phyloP scores from a whole-genome alignment of 2,113 vertebrate species.

The Podocnemis expansa region DNA sequence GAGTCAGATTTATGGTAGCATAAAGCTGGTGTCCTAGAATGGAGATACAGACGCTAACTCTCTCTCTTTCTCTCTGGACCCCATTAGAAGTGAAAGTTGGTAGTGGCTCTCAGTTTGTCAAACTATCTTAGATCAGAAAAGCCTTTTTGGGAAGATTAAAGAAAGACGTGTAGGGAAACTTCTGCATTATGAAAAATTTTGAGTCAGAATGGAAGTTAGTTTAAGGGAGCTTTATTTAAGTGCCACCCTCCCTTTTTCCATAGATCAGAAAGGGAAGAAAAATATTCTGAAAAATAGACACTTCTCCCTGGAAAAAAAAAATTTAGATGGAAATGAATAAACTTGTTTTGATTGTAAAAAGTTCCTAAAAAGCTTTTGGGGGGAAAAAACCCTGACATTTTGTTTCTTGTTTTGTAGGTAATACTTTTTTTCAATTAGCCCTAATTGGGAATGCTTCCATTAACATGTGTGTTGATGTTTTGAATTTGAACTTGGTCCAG shows the following conservation, averaged over 20 bases:
- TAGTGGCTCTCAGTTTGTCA: not conserved
- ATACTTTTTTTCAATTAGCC: not conserved
- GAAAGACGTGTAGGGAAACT: not conserved
- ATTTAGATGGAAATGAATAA: not conserved
- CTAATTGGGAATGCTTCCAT: fast-evolving
- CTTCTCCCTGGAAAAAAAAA: not conserved
- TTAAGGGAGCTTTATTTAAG: not conserved
- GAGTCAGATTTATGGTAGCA: not conserved
- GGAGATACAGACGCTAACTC: not conserved
- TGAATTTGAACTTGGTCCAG: not conserved
- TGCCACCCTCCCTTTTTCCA: not conserved
- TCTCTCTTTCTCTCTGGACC: not conserved
- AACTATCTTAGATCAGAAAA: not conserved
- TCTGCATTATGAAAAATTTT: not conserved
- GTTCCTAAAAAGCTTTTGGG: not conserved
- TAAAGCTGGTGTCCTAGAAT: not conserved
- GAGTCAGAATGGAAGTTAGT: not conserved
- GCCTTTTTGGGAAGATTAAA: not conserved
- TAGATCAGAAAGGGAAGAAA: not conserved
- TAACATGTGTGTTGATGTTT: not conserved
- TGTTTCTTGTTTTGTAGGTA: no score
- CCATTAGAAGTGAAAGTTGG: not conserved
- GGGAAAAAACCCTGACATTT: not conserved
- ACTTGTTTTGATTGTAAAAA: not conserved
- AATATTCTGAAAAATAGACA: not conserved